These are phyloP conservation scores for Hecatera dysodea DNA, from an alignment of 2,888 invertebrate species.

Conservation along the genomic window DNA sequence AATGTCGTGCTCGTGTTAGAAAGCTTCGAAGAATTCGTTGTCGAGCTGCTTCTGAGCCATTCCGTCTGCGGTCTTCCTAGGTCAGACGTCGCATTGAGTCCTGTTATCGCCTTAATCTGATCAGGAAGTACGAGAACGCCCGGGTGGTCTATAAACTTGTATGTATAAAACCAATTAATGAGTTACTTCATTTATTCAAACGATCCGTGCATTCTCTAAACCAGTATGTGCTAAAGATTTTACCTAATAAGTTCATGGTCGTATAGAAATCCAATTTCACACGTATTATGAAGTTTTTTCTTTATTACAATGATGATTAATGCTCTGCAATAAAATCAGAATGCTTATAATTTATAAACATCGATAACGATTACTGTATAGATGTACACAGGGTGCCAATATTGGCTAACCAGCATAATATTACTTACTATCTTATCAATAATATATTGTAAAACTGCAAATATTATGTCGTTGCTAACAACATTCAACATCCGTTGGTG, in stretches of 20 bases:
- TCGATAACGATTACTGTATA: conserved; percentile 22
- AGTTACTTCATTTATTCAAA: neutral
- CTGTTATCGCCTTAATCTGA: too few relatives aligned
- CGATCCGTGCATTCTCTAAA: neutral
- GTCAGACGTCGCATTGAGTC: too few relatives aligned
- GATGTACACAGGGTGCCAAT: conserved; percentile 7
- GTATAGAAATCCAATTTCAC: neutral
- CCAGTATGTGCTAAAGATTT: neutral
- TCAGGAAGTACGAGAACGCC: too few relatives aligned
- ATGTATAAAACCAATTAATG: too few relatives aligned
- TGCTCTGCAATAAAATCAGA: conserved; percentile 16
- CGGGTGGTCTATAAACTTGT: too few relatives aligned
- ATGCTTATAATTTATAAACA: conserved; percentile 10
- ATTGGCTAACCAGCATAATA: conserved; percentile 33
- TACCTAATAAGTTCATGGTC: neutral
- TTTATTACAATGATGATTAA: neutral
- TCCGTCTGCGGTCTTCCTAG: too few relatives aligned
- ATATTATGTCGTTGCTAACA: conserved; percentile 24
- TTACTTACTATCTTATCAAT: conserved; percentile 48
- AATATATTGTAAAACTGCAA: conserved; percentile 35
- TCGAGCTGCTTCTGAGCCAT: too few relatives aligned
- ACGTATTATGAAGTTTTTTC: neutral
- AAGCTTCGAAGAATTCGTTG: too few relatives aligned
- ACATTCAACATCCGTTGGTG: conserved; percentile 8
- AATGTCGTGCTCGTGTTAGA: too few relatives aligned